phyloP scores from a whole-genome alignment of 2,797 vertebrate species.

The Artibeus lituratus region DNA sequence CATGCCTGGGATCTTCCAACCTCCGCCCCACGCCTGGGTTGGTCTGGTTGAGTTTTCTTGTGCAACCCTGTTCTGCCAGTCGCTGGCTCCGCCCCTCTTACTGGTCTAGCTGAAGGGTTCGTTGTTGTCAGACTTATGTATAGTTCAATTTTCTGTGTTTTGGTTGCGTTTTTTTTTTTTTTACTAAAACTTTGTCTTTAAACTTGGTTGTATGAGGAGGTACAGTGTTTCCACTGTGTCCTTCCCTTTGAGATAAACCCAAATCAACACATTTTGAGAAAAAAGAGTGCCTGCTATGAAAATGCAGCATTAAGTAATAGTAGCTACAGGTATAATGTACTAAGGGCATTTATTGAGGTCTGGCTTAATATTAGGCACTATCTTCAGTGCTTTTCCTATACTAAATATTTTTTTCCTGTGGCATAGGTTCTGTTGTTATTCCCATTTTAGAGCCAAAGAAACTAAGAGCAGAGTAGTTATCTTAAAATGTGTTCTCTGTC shows the following conservation, averaged over 20 bases:
- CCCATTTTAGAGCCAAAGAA: conserved; percentile 2
- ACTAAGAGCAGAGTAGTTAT: conserved; percentile 7
- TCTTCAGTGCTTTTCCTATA: background rate
- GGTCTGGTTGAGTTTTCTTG: too few species aligned
- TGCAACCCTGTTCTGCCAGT: too few species aligned
- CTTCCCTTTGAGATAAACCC: background rate
- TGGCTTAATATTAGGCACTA: background rate
- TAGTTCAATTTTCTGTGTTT: too few species aligned
- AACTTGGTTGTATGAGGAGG: too few species aligned
- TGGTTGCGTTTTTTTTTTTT: too few species aligned
- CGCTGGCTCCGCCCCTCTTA: too few species aligned
- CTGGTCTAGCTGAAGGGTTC: too few species aligned
- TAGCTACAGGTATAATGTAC: background rate
- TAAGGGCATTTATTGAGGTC: background rate
- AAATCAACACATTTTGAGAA: background rate
- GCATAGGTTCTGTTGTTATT: background rate
- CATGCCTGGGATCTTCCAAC: too few species aligned
- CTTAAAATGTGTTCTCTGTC: background rate
- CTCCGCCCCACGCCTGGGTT: too few species aligned
- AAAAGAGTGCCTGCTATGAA: background rate
- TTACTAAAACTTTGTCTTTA: too few species aligned
- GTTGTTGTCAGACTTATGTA: too few species aligned
- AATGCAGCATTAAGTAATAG: background rate
- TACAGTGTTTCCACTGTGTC: background rate
- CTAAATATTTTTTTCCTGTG: background rate